Evolutionary conservation across 2,797 vertebrate species (phyloP), one percentile per base, ranked within the genome.

Genomic region (Myotis daubentonii): DNA sequence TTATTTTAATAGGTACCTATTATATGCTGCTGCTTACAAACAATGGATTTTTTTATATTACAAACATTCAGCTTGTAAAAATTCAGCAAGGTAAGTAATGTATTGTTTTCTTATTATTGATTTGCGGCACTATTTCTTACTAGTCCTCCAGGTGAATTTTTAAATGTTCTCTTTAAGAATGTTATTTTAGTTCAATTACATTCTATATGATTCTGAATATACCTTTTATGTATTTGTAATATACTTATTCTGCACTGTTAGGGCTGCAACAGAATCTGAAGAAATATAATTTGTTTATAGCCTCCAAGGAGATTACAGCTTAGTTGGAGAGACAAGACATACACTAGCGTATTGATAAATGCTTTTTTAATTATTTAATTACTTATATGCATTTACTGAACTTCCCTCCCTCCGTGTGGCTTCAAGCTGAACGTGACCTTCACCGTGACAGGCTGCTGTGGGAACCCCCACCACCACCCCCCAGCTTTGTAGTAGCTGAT

Each of bases 31-130:
- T 99, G 74, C 98, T 99, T 70, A 98, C 99, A 17, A 98, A 97
- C 62, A 98, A 97, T 96, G 99, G 99, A 1, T 99, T 99, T 95
- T 99, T 99, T 97, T 99, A 98, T 95, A 98, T 99, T 96, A 98
- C 98, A 97, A 98, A 99, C 92, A 98, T 99, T 57, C 98, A 98
- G 41, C 98, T 99, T 98, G 97, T 97, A 95, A 98, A 98, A 97
- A 99, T 98, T 1, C 98, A 99, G 89, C 98, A 98, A 98, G 99
- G 99, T 99, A 99, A 94, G 85, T 20, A 65, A 28, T 41, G 2
- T 51, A 87, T 65, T 49, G 51, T 93, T 91, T 95, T 82, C 75
- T 84, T 87, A 36, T 88, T 87, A 68, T 25, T 93, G 66, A 79
- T 94, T 89, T 84, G 1, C 1, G 62, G 41, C 33, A 86, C 5